phyloP scores from a whole-genome alignment of 2,797 vertebrate species.

The Micrastur ruficollis region DNA sequence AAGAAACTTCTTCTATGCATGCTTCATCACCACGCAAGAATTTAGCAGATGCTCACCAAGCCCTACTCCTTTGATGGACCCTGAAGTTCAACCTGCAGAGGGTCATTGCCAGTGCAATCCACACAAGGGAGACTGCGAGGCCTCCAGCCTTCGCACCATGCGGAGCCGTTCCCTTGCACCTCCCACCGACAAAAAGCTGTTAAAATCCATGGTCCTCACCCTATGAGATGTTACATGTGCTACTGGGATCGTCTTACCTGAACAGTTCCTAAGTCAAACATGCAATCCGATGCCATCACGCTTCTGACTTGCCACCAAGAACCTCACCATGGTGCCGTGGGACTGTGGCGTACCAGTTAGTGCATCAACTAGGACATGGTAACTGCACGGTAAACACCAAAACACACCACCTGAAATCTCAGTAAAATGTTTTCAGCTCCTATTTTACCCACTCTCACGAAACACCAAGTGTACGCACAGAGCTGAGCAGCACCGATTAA shows the following conservation, averaged over 20 bases:
- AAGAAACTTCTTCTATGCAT: neutral
- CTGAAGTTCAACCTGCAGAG: rapidly evolving
- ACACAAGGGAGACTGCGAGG: rapidly evolving
- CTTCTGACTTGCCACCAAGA: neutral
- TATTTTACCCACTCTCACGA: rapidly evolving
- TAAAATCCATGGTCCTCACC: neutral
- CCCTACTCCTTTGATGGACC: neutral
- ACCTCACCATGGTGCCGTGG: rapidly evolving
- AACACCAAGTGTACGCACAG: rapidly evolving
- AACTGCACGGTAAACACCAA: neutral
- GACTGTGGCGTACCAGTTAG: rapidly evolving
- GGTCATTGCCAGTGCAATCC: rapidly evolving
- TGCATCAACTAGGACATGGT: neutral
- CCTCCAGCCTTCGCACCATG: rapidly evolving
- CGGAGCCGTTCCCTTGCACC: rapidly evolving
- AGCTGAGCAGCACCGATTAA: neutral
- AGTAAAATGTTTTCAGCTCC: rapidly evolving
- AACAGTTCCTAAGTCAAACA: neutral
- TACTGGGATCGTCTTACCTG: too few relatives aligned
- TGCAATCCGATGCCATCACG: rapidly evolving
- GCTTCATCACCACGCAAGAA: rapidly evolving
- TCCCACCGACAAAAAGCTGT: neutral
- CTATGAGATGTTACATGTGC: rapidly evolving
- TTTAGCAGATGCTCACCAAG: neutral
- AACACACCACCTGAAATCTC: rapidly evolving